Base-by-base conservation (phyloP, 2,797 vertebrate species). In the Parotocinclus haroldoi region DNA sequence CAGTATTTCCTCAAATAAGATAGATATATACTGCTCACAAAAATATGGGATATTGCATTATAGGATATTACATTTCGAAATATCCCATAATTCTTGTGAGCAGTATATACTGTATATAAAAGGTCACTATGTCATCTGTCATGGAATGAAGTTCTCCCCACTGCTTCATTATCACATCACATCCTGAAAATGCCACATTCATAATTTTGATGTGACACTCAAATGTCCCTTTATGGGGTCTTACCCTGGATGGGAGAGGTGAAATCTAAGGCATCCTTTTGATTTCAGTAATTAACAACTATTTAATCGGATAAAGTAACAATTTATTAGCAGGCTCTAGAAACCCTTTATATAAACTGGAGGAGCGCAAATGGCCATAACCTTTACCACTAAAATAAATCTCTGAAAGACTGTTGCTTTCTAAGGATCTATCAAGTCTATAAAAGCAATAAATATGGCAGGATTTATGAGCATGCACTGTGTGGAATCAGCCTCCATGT, bases 211-310 rank as follows among this genome's bases (percentile, higher is more conserved):
- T 44, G 16, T n/a, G 42, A 52, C 65, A 69, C 51, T 69, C 52
- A 48, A 51, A 63, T 40, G 16, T 58, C 50, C 53, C n/a, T 53
- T 55, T 52, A 57, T 69, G 60, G 63, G 62, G 40, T 16, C 69
- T 56, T 62, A 63, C 54, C 48, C 36, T n/a, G 58, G 44, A 52
- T 19, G 14, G 37, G 27, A 58, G 68, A 82, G 50, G 70, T 76
- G 59, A 68, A 50, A 71, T 49, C 63, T 62, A 51, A 52, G 62
- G 66, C 53, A 59, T 53, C 45, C 27, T 40, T 46, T 56, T 64
- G 64, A 79, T 66, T 74, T 67, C 73, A 18, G 49, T 77, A 78
- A 76, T 78, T 74, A 76, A 27, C 69, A 53, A 68, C 58, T 79
- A 65, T 49, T 76, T 74, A 61, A 11, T 79, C 59, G 61, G 36